Evolutionary conservation across 1,140 invertebrate genomes (phyloP), one percentile per base, ranked within the genome.

Genomic region (Drosophila littoralis): DNA sequence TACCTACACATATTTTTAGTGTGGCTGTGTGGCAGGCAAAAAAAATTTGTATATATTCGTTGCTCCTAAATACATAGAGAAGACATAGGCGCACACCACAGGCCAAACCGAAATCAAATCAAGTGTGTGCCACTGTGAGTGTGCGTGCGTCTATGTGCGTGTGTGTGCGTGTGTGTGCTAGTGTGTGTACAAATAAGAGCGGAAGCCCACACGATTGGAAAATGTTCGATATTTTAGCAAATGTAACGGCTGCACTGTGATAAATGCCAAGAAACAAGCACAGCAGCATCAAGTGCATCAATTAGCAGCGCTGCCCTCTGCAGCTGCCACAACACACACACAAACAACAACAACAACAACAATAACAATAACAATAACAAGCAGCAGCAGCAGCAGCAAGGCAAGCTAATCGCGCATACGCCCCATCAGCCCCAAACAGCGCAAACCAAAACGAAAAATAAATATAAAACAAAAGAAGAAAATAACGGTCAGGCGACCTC

Each of bases 21-120:
- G 81, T 81, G 82, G 78, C 64, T 71, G 66, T 73, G 70, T 73
- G 70, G 67, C 69, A 75, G 81, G 70, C 67, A 68, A 77, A 83
- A 79, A 70, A 70, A 85, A 77, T 83, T 89, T 81, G 83, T 86
- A 86, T 86, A 85, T 86, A 86, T 85, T 88, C 82, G 83, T 82
- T 85, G 82, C 82, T 88, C 83, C 82, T 81, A 85, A 85, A 81
- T 66, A 69, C 77, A 83, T 75, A 75, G 70, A 61, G 46, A 38
- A 67, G 46, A 77, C 75, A 82, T 28, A 28, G 22, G 22, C 22
- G 22, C 22, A 28, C 22, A 28, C 22, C 45, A 79, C 54, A 75
- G 45, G 61, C 52, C 75, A 55, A 60, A 45, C 8, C 40, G n/a
- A 69, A 71, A 75, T 75, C 60, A 66, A 75, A 61, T 59, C 51